Base-by-base conservation (phyloP, 2,888 invertebrate species). In the Caenorhabditis auriculariae region DNA sequence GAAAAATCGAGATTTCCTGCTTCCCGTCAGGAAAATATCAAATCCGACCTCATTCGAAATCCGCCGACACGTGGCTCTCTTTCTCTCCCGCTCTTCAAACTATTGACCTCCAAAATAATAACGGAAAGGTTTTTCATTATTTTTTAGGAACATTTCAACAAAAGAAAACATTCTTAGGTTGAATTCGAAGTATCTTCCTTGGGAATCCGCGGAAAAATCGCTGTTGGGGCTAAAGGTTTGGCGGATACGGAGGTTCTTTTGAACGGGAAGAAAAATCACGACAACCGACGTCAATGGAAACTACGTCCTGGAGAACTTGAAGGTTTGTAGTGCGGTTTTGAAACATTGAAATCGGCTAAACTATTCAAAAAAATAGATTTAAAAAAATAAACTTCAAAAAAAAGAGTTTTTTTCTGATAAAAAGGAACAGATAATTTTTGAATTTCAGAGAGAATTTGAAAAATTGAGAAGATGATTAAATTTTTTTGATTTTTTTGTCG, bases 1-100 rank as follows among this genome's bases (percentile, higher is more conserved):
- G 95, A 12, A 86, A 87, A 76, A 93, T 92, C 81, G 83, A 82
- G 3, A 93, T 93, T 75, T 88, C 88, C 1, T 86, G 89, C 47
- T 86, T 95, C 1, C 89, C 91, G 0, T 88, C 89, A 15, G 94
- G 93, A 4, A 86, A 88, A 58, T 95, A 93, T 82, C 85, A 85
- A 45, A 82, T 93, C 19, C 28, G 9, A 0, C 67, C 72, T 4
- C 24, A 49, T 6, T 58, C 37, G 26, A 54, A 55, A 15, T 50
- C 47, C 24, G 56, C 49, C 4, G 41, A 47, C 28, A 54, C 58
- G 12, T 44, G 46, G 1, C 58, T 74, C 29, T 26, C 45, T 4
- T 75, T 76, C 58, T 29, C 54, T 12, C 70, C 74, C 23, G 27
- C 41, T 19, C 23, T 32, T 15, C 48, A 45, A 21, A 43, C 38